phyloP scores from a whole-genome alignment of 2,797 vertebrate genomes.

The Morelia viridis region DNA sequence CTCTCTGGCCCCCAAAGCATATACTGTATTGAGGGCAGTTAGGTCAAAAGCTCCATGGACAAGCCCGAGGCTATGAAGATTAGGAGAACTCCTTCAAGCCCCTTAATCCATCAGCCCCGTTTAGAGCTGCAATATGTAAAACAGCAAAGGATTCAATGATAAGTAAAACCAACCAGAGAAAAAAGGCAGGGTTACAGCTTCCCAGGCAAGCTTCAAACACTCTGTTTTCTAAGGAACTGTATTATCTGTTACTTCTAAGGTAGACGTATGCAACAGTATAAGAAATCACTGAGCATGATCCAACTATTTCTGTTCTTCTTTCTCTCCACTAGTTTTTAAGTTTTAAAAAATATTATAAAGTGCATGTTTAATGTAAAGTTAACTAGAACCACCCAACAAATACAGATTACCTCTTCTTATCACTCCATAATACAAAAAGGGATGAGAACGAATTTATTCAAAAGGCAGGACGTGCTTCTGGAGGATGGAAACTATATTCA shows the following conservation, averaged over 20 bases:
- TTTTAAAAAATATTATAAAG: background rate
- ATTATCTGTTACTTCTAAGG: background rate
- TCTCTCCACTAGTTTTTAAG: background rate
- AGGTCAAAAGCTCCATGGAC: background rate
- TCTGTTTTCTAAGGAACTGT: background rate
- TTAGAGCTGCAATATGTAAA: conserved; percentile 34
- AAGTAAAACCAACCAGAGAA: conserved; percentile 46
- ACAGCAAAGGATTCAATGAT: conserved; percentile 27
- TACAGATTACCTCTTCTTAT: background rate
- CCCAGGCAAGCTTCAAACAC: conserved; percentile 48
- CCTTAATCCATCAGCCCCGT: conserved; percentile 24
- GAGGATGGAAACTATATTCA: too few species aligned
- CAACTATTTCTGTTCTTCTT: background rate
- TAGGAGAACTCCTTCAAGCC: conserved; percentile 30
- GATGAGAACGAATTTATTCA: background rate
- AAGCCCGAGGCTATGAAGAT: conserved; percentile 18
- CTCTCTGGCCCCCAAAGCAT: background rate
- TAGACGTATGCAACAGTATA: background rate
- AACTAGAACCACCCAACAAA: background rate
- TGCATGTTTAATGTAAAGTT: background rate
- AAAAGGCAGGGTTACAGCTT: conserved; percentile 19
- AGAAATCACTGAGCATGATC: background rate
- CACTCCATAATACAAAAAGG: background rate
- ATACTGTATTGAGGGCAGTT: background rate
- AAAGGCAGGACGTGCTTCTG: background rate